Conservation (phyloP, 1,140 invertebrate species). For the Drosophila erecta region DNA sequence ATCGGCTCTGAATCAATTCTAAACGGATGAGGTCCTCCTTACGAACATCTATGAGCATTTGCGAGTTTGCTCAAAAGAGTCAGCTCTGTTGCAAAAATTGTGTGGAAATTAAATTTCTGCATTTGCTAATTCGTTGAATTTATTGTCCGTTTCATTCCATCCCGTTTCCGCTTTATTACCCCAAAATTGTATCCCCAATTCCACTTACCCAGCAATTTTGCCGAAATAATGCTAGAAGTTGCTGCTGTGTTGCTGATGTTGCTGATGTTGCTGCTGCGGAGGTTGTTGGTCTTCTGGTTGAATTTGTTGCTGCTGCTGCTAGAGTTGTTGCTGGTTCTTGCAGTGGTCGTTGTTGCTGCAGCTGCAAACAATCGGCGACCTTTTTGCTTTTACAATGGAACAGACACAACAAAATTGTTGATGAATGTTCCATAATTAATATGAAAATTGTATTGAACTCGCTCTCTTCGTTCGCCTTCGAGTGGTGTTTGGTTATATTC, state of each 20-base stretch:
- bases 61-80: constrained; percentile 18
- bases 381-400: constrained; percentile 73
- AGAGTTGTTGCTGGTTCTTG: constrained; percentile 47
- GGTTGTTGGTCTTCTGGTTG: constrained; percentile 38
- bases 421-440: constrained; percentile 83
- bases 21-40: background rate
- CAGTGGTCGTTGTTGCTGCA: constrained; percentile 30
- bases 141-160: constrained; percentile 14
- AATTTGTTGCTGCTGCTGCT: constrained; percentile 35
- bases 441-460: constrained; percentile 48
- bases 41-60: constrained; percentile 6
- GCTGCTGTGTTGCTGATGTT: constrained; percentile 6
- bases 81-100: constrained; percentile 37
- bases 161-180: constrained; percentile 2
- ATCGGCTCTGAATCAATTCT: constrained; percentile 3
- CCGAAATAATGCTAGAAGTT: constrained; percentile 37
- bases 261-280: constrained; percentile 23
- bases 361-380: constrained; percentile 64
- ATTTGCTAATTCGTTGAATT: constrained; percentile 36
- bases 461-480: constrained; percentile 13
- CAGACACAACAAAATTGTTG: constrained; percentile 78
- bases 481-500: constrained; percentile 20
- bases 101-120: constrained; percentile 49
- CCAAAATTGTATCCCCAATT: background rate
- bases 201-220: constrained; percentile 65